Base-by-base conservation (phyloP, 2,113 vertebrate species). In the Lophochroa leadbeateri region DNA sequence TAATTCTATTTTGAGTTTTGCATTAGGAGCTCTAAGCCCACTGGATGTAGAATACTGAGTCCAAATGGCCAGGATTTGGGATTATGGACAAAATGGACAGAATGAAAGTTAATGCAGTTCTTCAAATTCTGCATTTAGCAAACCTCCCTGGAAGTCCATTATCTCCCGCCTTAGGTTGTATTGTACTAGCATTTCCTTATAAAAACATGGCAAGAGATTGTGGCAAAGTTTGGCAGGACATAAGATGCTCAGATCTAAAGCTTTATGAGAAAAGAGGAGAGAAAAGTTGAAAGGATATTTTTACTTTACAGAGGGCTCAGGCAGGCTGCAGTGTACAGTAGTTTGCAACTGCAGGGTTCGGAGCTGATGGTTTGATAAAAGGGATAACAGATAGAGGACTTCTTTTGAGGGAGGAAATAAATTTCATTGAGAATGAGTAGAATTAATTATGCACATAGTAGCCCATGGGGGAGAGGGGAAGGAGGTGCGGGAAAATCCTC, bases 361-460 rank as follows among this genome's bases (percentile, higher is more conserved):
- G 65, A 78, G 58, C 27, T 86, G 83, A 27, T 87, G 53, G 35
- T 82, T 83, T 88, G 19, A 17, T 90, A 31, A 83, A 86, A 92
- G 41, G 77, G 47, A 46, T 71, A 90, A 91, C 31, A 83, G 67
- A 88, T 19, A 89, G 78, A 60, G 23, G 35, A 68, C 23, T 80
- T 91, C 29, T 85, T 92, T 92, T 76, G 64, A 63, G 41, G 52
- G n/a, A 82, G 60, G 70, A 94, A 82, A 76, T 18, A 75, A 88
- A 74, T 92, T 86, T 74, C 53, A 25, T 35, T 91, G 25, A 82
- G 60, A 94, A 70, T 43, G 53, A 88, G 86, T 10, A 86, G 93
- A 92, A 97, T 94, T 92, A 88, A 90, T 96, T 94, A 86, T 77
- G 50, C 76, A 74, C 83, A 58, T 80, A 37, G 86, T n/a, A 94